Evolutionary conservation across 2,888 invertebrate species (phyloP).

Genomic region (Clusia tigrina): DNA sequence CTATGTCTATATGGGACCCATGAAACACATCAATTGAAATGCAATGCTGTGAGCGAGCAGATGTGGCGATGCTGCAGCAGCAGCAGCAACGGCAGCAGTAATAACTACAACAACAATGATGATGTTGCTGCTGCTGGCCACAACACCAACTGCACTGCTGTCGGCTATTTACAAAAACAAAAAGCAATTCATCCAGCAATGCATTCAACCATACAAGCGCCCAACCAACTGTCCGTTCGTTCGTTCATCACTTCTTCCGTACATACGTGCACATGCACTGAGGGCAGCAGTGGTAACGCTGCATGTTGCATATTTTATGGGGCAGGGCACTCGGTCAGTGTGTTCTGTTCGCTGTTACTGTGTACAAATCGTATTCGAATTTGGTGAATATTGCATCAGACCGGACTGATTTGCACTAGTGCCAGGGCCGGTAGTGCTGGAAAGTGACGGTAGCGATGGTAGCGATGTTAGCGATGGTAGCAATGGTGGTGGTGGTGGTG

Average conservation of each 20-base stretch:
- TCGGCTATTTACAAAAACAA: too few relatives aligned
- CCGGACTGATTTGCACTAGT: constrained; percentile 18
- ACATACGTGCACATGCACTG: not conserved
- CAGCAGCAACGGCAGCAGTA: constrained; percentile 43
- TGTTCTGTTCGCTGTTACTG: constrained; percentile 17
- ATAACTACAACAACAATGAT: constrained; percentile 39
- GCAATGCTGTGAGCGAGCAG: constrained; percentile 43
- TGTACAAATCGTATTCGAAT: constrained; percentile 52
- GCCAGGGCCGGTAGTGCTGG: too few relatives aligned
- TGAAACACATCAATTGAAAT: not conserved
- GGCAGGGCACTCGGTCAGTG: constrained; percentile 4
- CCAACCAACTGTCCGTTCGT: not conserved
- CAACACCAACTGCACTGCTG: too few relatives aligned
- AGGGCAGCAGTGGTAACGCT: not conserved
- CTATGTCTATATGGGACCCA: not conserved
- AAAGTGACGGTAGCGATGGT: too few relatives aligned
- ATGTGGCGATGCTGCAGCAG: constrained; percentile 48
- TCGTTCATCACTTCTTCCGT: not conserved
- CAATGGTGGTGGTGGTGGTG: too few relatives aligned
- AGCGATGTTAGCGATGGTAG: too few relatives aligned
- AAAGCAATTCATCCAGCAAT: too few relatives aligned
- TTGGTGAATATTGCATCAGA: constrained; percentile 37
- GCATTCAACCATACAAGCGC: too few relatives aligned
- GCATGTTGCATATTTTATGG: constrained; percentile 13
- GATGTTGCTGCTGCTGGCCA: too few relatives aligned